These are phyloP conservation scores for Pantherophis guttatus DNA, from an alignment of 2,113 vertebrate species.

Conservation along the genomic window DNA sequence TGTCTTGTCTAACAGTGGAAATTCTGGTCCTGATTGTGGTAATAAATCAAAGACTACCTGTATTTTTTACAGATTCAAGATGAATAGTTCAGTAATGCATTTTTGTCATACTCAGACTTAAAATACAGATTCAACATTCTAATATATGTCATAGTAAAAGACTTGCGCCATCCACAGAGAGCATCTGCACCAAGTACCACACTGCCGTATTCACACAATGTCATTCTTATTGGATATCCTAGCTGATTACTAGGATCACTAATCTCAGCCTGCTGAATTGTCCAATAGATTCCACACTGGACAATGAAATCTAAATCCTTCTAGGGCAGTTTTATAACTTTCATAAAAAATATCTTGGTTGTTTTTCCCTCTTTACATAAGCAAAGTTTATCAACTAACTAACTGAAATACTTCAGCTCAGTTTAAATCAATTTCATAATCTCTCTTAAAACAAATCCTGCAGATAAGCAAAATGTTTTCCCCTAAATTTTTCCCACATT, in stretches of 20 bases:
- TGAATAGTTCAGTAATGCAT: not conserved
- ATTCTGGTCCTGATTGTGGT: not conserved
- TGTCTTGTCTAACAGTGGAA: not conserved
- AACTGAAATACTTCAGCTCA: not conserved
- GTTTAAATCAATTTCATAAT: not conserved
- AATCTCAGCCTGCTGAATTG: not conserved
- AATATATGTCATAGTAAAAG: not conserved
- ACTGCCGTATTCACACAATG: not conserved
- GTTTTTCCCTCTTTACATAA: not conserved
- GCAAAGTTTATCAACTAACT: not conserved
- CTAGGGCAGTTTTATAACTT: not conserved
- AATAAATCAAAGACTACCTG: not conserved
- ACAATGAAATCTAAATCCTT: not conserved
- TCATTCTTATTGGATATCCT: not conserved
- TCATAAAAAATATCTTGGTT: not conserved
- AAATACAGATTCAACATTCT: not conserved
- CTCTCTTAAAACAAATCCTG: not conserved
- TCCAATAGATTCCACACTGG: not conserved
- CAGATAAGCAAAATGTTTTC: not conserved
- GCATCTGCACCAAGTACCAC: not conserved
- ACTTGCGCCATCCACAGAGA: not conserved
- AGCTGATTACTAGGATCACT: not conserved
- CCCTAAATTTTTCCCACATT: not conserved
- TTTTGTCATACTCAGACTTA: not conserved
- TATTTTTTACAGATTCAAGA: not conserved